Percentiles rank a stretch among this genome's conserved stretches.
Conservation (phyloP, 1,140 invertebrate genomes). For the Solenopsis invicta region DNA sequence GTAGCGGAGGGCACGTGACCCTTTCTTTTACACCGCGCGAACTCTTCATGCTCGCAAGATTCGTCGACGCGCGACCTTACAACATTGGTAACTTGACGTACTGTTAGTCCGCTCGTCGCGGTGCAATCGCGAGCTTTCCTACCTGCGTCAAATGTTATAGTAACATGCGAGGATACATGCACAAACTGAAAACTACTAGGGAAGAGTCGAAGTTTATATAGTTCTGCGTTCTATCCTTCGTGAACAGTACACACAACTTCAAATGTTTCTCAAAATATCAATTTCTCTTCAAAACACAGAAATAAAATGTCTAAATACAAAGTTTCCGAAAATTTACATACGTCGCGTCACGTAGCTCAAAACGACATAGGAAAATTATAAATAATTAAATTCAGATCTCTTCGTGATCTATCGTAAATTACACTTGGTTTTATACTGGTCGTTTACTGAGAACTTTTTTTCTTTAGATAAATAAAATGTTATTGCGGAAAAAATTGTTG, state of each 20-base stretch:
- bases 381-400: not conserved
- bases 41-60: not conserved
- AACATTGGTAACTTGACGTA: not conserved
- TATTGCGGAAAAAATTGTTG: constrained; percentile 2
- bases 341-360: not conserved
- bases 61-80: constrained; percentile 21
- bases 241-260: not conserved
- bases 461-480: not conserved
- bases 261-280: not conserved
- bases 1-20: constrained; percentile 33
- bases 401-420: not conserved
- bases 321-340: not conserved
- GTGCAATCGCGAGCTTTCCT: not conserved
- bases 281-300: not conserved
- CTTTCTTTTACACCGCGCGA: constrained; percentile 17
- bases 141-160: not conserved
- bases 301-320: not conserved
- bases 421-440: not conserved
- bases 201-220: not conserved
- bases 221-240: not conserved
- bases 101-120: not conserved
- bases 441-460: not conserved
- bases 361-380: not conserved
- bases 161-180: not conserved
- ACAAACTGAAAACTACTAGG: not conserved